These are phyloP conservation scores for Nymphicus hollandicus DNA, from an alignment of 2,113 vertebrate genomes.

Conservation along the genomic window DNA sequence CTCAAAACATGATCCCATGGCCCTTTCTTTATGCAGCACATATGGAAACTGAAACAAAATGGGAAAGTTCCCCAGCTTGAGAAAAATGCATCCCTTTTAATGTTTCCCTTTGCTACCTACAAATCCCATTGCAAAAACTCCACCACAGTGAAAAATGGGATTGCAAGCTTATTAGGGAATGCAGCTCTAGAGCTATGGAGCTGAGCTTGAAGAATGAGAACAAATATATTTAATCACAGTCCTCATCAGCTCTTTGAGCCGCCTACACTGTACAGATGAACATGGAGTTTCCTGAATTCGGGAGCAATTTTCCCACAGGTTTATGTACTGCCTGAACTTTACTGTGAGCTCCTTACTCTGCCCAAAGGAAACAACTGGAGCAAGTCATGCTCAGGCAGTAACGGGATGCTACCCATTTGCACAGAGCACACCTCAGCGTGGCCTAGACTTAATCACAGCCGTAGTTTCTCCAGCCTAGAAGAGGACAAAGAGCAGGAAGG, in stretches of 20 bases:
- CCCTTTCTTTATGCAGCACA: background rate
- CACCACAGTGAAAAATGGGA: accelerated
- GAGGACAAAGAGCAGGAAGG: background rate
- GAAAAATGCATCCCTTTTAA: background rate
- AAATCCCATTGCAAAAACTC: background rate
- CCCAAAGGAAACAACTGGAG: background rate
- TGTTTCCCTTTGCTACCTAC: background rate
- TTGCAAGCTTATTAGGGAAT: background rate
- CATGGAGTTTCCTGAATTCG: background rate
- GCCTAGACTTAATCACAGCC: background rate
- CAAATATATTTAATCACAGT: background rate
- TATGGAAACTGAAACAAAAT: background rate
- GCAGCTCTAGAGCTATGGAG: background rate
- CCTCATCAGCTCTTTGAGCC: background rate
- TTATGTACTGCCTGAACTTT: background rate
- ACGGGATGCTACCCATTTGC: accelerated
- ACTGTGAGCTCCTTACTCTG: background rate
- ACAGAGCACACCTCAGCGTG: background rate
- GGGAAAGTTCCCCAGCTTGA: background rate
- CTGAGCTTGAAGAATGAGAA: background rate
- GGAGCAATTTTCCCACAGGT: background rate
- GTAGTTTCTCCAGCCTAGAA: background rate
- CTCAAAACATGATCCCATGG: background rate
- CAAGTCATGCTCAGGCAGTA: background rate
- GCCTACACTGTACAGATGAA: background rate